phyloP scores from a whole-genome alignment of 53 echinoderm and acorn worm species.

The Zoroaster sp. region DNA sequence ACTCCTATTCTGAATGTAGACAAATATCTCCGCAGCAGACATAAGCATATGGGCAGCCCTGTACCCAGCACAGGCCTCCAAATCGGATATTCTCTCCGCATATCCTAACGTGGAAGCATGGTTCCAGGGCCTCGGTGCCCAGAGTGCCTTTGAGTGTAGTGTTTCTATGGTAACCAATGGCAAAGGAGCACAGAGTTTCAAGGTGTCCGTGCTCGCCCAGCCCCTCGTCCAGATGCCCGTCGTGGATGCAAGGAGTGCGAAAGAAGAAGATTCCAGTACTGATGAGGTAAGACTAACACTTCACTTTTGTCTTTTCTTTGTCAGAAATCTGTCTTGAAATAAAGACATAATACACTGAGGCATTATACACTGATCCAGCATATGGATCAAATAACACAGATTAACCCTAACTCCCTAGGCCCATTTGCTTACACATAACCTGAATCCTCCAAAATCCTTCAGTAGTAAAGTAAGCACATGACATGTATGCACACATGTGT shows the following conservation, averaged over 20 bases:
- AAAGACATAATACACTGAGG: too few relatives aligned
- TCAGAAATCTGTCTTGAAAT: too few relatives aligned
- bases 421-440: too few relatives aligned
- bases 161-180: conserved; percentile 74
- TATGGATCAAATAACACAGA: too few relatives aligned
- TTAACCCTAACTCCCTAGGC: too few relatives aligned
- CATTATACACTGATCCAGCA: too few relatives aligned
- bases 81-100: conserved; percentile 31
- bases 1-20: conserved; percentile 37
- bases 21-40: conserved; percentile 71
- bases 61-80: conserved; percentile 70
- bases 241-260: neutral
- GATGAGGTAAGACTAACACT: conserved; percentile 25
- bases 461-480: too few relatives aligned
- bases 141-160: conserved; percentile 54
- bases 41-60: conserved; percentile 82
- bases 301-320: too few relatives aligned
- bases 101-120: conserved; percentile 59
- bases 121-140: conserved; percentile 67
- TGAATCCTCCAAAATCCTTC: too few relatives aligned
- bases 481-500: too few relatives aligned
- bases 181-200: conserved; percentile 71
- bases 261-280: neutral
- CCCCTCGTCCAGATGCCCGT: conserved; percentile 46
- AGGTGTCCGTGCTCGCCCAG: conserved; percentile 79